Evolutionary conservation across 1,140 invertebrate genomes (phyloP), one percentile per base, ranked within the genome.

Genomic region (Argopecten irradians): DNA sequence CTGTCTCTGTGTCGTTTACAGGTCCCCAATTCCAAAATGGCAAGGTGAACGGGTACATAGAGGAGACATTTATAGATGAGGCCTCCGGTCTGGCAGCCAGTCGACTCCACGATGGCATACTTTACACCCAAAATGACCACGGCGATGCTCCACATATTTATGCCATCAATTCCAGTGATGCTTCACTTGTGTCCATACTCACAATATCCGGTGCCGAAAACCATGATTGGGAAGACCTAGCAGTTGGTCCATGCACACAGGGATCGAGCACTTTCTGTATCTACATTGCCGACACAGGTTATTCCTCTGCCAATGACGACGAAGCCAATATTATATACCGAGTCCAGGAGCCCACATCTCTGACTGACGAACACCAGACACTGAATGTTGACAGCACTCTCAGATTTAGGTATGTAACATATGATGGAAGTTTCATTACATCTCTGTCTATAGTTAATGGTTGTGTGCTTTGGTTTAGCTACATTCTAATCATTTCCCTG

Each of bases 141-240:
- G 87, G 89, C 34, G 87, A 83, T 32, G 46, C 35, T 0, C 39
- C 28, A 11, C 22, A 14, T 0, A 41, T 91, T 0, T 91, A 83
- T 71, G 89, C 87, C 19, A 83, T 91, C 9, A 84, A 91, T 34
- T 83, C 85, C 0, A 89, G 11, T 7, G 87, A 87, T 86, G 87
- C 84, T 0, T 14, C 16, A 16, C 16, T 87, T 19, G 35, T 87
- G 33, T 89, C 92, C 13, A 85, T 16, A 11, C 84, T 91, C 1
- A 55, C 84, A 8, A 89, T 91, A 9, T 16, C 32, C 16, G 85
- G 87, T 0, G 92, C 90, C 9, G 43, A 22, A 2, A 87, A 92
- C 85, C 55, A 91, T 39, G 92, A 92, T 88, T 92, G 92, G 92
- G 92, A 92, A 35, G 92, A 92, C 41, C 86, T 92, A 33, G 90